Conservation (phyloP, 1,140 invertebrate species). For the Proctacanthus coquilletti region DNA sequence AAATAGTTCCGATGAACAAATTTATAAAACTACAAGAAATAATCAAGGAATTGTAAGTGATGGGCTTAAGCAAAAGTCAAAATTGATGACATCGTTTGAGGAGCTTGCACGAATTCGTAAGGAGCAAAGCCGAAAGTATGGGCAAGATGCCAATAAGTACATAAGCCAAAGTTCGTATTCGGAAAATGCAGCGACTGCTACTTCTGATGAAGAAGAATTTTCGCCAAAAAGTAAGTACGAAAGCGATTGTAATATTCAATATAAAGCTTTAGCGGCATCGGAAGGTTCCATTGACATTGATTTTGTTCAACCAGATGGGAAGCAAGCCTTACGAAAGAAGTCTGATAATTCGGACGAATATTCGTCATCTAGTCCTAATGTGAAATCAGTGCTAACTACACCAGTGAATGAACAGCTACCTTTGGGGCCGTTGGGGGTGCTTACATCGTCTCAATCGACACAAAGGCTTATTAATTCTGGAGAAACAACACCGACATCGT, state of each 20-base stretch:
- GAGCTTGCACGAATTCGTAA: conserved; percentile 4
- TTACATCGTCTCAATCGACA: neutral
- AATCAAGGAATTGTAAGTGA: neutral
- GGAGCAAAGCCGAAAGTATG: neutral
- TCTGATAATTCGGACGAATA: conserved; percentile 7
- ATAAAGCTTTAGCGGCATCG: conserved; percentile 2
- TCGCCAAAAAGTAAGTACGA: neutral
- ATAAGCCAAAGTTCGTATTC: conserved; percentile 2
- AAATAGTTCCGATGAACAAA: neutral
- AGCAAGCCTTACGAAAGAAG: conserved; percentile 1
- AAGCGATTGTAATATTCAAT: conserved; percentile 5
- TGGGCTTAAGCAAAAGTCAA: neutral
- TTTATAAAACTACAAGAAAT: neutral
- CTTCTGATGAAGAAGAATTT: neutral
- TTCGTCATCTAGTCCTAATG: conserved; percentile 7
- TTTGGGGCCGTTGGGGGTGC: neutral
- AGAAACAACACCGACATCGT: neutral
- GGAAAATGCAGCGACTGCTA: neutral
- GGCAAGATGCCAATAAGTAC: neutral
- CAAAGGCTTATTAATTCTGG: neutral
- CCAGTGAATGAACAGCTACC: conserved; percentile 7
- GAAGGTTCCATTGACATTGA: conserved; percentile 1
- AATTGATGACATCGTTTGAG: conserved; percentile 7
- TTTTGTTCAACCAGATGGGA: neutral
- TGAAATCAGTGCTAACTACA: conserved; percentile 6